Evolutionary conservation across 2,888 invertebrate species (phyloP), one percentile per base, ranked within the genome.

Genomic region (Drosophila nr. perissopoda): DNA sequence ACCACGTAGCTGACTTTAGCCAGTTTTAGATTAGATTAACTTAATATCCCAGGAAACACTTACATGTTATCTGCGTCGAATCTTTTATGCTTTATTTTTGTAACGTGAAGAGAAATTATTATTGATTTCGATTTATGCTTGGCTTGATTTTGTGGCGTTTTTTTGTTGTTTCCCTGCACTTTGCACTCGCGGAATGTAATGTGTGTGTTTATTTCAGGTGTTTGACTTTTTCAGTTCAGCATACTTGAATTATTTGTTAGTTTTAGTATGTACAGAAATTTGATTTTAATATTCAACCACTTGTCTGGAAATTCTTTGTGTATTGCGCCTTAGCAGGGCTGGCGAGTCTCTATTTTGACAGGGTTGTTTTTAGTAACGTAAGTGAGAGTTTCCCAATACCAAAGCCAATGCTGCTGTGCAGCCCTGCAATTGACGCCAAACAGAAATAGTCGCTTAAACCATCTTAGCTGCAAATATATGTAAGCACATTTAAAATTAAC

Each of bases 321-420:
- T 67, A 71, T 76, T 52, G 76, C 81, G 81, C 71, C 66, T 56
- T 63, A 71, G 21, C 72, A 78, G 78, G 78, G 81, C 46, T 80
- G 77, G 33, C 49, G 27, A 38, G 29, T 16, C 13, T 4, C 38
- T 42, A 11, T 29, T 34, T 7, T 7, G 8, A 18, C 75, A 75
- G 76, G 59, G 48, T 2, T 62, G 48, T 0, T 16, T 51, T 40
- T 18, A 16, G 6, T 33, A 54, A 7, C 13, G 7, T 4, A 16
- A 69, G 4, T 21, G 10, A 40, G 1, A 18, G 2, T 11, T 49
- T 40, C 34, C 4, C 27, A 70, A 4, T 51, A 53, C 52, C 60
- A 33, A 33, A 21, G 27, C 16, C 16, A 16, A 48, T 27, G 13
- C 21, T 42, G 46, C n/a, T 62, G 49, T 38, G n/a, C 10, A 56